Evolutionary conservation across 2,888 invertebrate species (phyloP).

Genomic region (Aleiodes leptofemur): DNA sequence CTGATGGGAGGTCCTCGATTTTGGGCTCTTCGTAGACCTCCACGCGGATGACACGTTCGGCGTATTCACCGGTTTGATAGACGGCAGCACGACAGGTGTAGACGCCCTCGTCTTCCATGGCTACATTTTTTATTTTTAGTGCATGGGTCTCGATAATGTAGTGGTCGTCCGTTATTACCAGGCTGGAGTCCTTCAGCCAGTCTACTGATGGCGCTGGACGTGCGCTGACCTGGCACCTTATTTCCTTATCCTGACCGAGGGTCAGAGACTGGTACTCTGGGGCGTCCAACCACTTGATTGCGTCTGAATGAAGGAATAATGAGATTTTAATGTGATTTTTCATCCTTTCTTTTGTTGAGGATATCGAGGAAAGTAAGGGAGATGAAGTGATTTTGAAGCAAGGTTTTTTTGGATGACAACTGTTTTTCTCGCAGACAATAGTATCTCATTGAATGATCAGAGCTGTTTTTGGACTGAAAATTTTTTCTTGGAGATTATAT

Average conservation of each 20-base stretch:
- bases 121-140: slow-evolving; percentile 85
- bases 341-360: background rate
- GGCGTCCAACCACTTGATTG: slow-evolving; percentile 91
- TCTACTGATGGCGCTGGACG: slow-evolving; percentile 90
- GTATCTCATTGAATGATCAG: too few species aligned
- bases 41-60: slow-evolving; percentile 86
- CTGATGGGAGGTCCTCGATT: slow-evolving; percentile 80
- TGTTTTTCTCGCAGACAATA: too few species aligned
- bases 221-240: slow-evolving; percentile 90
- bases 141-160: slow-evolving; percentile 87
- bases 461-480: too few species aligned
- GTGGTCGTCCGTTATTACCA: slow-evolving; percentile 82
- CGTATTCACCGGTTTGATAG: slow-evolving; percentile 86
- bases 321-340: background rate
- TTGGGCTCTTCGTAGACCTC: slow-evolving; percentile 87
- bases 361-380: slow-evolving; percentile 19
- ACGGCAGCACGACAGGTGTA: slow-evolving; percentile 94
- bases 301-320: slow-evolving; percentile 78
- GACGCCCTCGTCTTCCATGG: slow-evolving; percentile 89
- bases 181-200: slow-evolving; percentile 88
- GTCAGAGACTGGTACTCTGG: slow-evolving; percentile 89
- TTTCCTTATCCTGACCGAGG: slow-evolving; percentile 82
- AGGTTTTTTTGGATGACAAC: too few species aligned
- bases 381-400: too few species aligned
- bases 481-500: too few species aligned